These are phyloP conservation scores for Hyles lineata DNA, from an alignment of 2,888 invertebrate species.

Conservation along the genomic window DNA sequence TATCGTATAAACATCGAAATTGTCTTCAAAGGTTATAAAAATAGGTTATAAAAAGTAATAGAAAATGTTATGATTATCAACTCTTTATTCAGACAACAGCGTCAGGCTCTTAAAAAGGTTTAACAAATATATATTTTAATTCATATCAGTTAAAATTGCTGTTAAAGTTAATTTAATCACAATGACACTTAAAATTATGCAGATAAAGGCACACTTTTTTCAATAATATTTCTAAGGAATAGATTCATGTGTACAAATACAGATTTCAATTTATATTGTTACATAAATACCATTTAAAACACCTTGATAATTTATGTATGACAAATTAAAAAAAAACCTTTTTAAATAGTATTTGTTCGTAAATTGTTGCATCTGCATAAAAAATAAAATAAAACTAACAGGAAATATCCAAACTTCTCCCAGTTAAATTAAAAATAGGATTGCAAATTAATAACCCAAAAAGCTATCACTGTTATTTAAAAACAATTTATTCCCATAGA, in stretches of 20 bases:
- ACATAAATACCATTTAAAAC: too few relatives aligned
- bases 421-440: not conserved
- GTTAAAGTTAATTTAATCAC: constrained; percentile 31
- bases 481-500: not conserved
- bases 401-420: not conserved
- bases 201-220: constrained; percentile 14
- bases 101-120: not conserved
- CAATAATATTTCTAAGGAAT: not conserved
- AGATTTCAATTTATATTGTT: too few relatives aligned
- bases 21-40: not conserved
- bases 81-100: constrained; percentile 5
- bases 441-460: not conserved
- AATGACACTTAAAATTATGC: constrained; percentile 24
- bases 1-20: too few relatives aligned
- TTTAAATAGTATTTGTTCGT: not conserved
- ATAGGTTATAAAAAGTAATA: not conserved
- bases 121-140: constrained; percentile 19
- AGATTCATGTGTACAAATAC: not conserved
- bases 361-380: not conserved
- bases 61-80: not conserved
- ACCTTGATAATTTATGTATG: too few relatives aligned
- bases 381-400: not conserved
- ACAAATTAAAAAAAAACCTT: too few relatives aligned
- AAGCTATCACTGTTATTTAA: not conserved
- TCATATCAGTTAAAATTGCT: constrained; percentile 13